Evolutionary conservation across 92 coral and sea anemone species (phyloP).

Genomic region (Siderastrea radians): DNA sequence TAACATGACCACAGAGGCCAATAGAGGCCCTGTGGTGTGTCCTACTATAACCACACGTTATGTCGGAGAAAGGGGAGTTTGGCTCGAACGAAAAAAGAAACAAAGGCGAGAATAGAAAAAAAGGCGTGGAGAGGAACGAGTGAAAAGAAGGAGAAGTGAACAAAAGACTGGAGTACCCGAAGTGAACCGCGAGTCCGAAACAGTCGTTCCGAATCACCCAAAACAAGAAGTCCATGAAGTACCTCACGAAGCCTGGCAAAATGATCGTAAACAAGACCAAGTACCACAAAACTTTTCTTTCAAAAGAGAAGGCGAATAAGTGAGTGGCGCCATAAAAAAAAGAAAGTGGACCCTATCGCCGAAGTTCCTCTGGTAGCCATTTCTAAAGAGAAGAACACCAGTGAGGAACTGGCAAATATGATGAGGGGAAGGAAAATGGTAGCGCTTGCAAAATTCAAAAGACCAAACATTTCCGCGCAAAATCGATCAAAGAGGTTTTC

Average conservation of each 20-base stretch:
- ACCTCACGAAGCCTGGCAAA: too few species aligned
- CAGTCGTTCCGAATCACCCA: background rate
- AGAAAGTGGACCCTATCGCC: background rate
- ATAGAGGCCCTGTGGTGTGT: background rate
- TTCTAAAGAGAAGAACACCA: too few species aligned
- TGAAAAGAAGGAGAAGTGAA: conserved; percentile 22
- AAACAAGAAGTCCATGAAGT: too few species aligned
- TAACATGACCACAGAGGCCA: background rate
- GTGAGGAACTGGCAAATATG: background rate
- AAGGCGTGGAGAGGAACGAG: conserved; percentile 13
- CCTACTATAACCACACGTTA: background rate
- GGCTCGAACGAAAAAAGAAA: conserved; percentile 12
- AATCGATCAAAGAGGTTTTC: background rate
- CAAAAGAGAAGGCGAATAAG: background rate
- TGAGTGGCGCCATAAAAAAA: background rate
- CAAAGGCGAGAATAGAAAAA: conserved; percentile 42
- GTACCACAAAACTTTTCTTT: too few species aligned
- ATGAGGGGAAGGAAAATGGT: background rate
- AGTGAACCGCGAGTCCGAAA: background rate
- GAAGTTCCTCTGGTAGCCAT: too few species aligned
- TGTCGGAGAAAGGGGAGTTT: conserved; percentile 19
- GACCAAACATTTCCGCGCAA: background rate
- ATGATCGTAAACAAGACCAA: too few species aligned
- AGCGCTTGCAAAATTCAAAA: conserved; percentile 13
- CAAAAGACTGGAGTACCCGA: background rate